A percentile compares a stretch with the other conserved stretches of the same genome.
Conservation (phyloP, 2,113 vertebrate species). For the Rhabdomys dilectus region DNA sequence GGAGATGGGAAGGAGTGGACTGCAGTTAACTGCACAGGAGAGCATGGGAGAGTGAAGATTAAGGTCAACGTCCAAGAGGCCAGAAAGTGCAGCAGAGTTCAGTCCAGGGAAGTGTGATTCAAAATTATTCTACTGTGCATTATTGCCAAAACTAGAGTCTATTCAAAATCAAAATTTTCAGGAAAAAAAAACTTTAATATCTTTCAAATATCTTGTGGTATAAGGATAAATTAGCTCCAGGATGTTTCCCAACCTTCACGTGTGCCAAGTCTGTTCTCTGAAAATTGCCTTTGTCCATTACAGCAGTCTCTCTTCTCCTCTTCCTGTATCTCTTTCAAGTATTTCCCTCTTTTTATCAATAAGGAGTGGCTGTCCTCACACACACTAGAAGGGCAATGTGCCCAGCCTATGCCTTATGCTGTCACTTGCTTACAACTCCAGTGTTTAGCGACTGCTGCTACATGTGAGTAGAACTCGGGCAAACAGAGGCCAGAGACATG, state of each 20-base stretch:
- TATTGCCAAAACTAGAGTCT: not conserved
- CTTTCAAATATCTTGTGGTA: not conserved
- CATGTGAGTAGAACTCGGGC: too few species aligned
- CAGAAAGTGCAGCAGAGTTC: not conserved
- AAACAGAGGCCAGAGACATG: not conserved
- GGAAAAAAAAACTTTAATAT: not conserved
- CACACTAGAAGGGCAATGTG: not conserved
- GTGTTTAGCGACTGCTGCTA: not conserved
- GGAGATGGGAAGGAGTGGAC: not conserved
- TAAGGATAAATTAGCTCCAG: not conserved
- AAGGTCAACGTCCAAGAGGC: not conserved
- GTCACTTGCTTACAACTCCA: not conserved
- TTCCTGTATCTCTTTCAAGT: rapidly evolving
- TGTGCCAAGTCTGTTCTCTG: not conserved
- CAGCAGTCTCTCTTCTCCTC: too few species aligned
- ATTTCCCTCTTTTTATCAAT: not conserved
- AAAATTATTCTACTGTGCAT: not conserved
- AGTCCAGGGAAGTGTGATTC: too few species aligned
- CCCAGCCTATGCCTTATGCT: not conserved
- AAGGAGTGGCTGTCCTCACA: not conserved
- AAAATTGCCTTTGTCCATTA: not conserved
- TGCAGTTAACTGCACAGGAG: not conserved
- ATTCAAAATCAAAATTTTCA: not conserved
- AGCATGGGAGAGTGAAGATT: not conserved
- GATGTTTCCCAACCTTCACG: not conserved